These are phyloP conservation scores for Megaceryle torquata DNA, from an alignment of 2,113 vertebrate genomes.

Conservation along the genomic window DNA sequence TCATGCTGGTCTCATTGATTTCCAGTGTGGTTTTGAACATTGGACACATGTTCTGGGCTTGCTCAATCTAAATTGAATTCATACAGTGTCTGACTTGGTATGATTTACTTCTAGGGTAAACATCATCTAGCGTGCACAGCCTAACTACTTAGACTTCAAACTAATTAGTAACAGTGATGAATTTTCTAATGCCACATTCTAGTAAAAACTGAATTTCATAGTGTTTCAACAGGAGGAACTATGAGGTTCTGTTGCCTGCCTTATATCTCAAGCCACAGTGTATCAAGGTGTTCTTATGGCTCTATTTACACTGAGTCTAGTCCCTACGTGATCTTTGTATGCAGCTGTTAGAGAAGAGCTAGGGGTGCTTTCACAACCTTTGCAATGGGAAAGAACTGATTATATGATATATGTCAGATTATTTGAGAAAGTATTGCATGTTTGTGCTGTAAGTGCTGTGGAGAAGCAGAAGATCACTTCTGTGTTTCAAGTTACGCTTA, in stretches of 20 bases:
- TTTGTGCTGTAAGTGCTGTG: neutral
- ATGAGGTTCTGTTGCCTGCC: neutral
- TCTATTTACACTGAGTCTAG: neutral
- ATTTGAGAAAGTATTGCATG: neutral
- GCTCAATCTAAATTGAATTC: neutral
- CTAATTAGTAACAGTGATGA: neutral
- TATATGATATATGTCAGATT: neutral
- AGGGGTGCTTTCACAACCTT: neutral
- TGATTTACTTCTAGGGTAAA: neutral
- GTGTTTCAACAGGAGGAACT: fast-evolving
- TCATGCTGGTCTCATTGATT: neutral
- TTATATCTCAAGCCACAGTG: neutral
- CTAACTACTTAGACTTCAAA: neutral
- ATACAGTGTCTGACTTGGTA: neutral
- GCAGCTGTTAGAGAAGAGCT: neutral
- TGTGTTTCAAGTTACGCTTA: neutral
- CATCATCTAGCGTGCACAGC: neutral
- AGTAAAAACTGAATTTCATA: neutral
- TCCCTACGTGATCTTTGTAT: neutral
- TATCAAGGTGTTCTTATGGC: neutral
- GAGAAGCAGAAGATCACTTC: neutral
- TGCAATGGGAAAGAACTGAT: neutral
- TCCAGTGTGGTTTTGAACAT: neutral
- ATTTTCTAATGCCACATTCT: neutral
- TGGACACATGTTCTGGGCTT: neutral